Base-by-base conservation (phyloP, 2,888 invertebrate genomes). In the Drosophila meridiana region DNA sequence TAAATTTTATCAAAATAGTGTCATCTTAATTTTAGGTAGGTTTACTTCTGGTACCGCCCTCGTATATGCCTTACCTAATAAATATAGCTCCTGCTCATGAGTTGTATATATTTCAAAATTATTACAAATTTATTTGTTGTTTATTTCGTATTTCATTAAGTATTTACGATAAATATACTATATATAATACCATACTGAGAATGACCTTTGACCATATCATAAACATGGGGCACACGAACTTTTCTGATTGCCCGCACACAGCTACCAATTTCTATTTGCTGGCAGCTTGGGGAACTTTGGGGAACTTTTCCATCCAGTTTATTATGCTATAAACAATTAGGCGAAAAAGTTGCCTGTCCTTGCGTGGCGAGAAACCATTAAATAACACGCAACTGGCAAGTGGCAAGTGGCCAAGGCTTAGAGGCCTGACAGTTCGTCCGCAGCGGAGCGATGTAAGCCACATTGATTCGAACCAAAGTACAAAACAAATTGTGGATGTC, bases 291-390 rank as follows among this genome's bases (percentile, higher is more conserved):
- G n/a, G 52, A 20, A 20, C 60, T 55, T 38, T 56, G 28, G 55
- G 9, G 38, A 40, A 14, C 34, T 40, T 63, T 76, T 71, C 67
- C 58, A 64, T 69, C 64, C 68, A 81, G 73, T 78, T 79, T 77
- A 79, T 80, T 78, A 67, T 74, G 75, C 71, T 61, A 82, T 82
- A 74, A 82, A 78, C 82, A 80, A 82, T 80, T 81, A 82, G 78
- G 71, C 70, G 75, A 69, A 79, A 77, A 81, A 82, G 65, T 81
- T 78, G 65, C 40, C 64, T 74, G 78, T 74, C 74, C 74, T 81
- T 81, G 82, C 79, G 79, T 80, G 79, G 79, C 74, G 78, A 73
- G 66, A 66, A 61, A 59, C 58, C 71, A 71, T 80, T 80, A 80
- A 80, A 81, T 74, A 62, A 50, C 79, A 81, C 81, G 81, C 81